Evolutionary conservation across 2,888 invertebrate species (phyloP), one percentile per base, ranked within the genome.

Genomic region (Oeneis ivallda): DNA sequence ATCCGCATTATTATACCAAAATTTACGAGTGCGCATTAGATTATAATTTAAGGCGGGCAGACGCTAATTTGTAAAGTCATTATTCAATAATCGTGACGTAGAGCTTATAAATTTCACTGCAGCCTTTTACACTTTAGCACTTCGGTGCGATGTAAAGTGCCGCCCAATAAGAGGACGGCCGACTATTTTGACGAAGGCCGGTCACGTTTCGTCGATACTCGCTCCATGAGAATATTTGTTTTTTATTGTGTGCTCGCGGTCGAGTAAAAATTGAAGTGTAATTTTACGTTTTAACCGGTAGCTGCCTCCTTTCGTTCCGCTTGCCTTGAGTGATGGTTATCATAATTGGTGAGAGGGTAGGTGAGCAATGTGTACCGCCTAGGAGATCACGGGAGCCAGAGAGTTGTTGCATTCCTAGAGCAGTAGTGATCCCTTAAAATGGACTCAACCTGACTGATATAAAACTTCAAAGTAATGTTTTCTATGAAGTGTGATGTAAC

Each of bases 231-330:
- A 91, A 90, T 92, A 91, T 92, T 92, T 91, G 91, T 91, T 92
- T 92, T 91, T 91, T 91, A 86, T 88, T 87, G 86, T 85, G 81
- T 81, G 89, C 84, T 83, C 83, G 87, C 82, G 84, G 86, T 81
- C 84, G 86, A 86, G 85, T 88, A 86, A 91, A 92, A 90, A 89
- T 90, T 86, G 81, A 90, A 89, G 90, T 85, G 89, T 91, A 92
- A 91, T 92, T 91, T 90, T 87, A 91, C 86, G 89, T 90, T 90
- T 90, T 87, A 90, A 87, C 86, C 80, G 84, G 89, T 89, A 85
- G 86, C 90, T 89, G 89, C 91, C 91, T 90, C 85, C 86, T 92
- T 91, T 91, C 90, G 91, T 91, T 91, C 90, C 91, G 89, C 90
- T 90, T 85, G 89, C 89, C 87, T 86, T 91, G 89, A 89, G 87